A percentile compares a stretch with the other conserved stretches of the same genome.
These are phyloP conservation scores for Cichlasoma orientale DNA, from an alignment of 2,797 vertebrate species.

Conservation along the genomic window DNA sequence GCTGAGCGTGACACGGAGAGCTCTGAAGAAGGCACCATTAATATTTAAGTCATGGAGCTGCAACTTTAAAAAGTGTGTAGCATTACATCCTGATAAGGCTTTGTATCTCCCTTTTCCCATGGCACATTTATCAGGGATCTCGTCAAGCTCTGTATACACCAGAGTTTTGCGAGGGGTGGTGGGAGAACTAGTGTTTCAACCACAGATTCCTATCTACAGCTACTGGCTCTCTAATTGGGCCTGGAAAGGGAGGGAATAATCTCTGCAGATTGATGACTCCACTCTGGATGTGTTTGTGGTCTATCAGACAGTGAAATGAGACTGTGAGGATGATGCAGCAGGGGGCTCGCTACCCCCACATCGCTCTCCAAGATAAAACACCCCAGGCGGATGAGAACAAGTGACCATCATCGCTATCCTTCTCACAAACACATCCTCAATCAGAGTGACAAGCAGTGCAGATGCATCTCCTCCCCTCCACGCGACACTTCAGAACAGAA, in stretches of 20 bases:
- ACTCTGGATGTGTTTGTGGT: conserved; percentile 76
- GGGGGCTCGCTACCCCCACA: conserved; percentile 45
- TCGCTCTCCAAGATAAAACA: conserved; percentile 72
- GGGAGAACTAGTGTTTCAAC: conserved; percentile 65
- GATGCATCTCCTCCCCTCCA: conserved; percentile 48
- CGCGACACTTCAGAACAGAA: conserved; percentile 49
- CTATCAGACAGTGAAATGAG: conserved; percentile 84
- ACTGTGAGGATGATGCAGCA: conserved; percentile 69
- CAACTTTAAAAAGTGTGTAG: conserved; percentile 68
- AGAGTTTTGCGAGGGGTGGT: conserved; percentile 56
- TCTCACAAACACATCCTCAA: conserved; percentile 72
- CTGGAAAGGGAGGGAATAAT: conserved; percentile 70
- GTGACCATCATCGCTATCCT: conserved; percentile 76
- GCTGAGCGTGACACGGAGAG: conserved; percentile 53
- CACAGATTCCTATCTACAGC: conserved; percentile 68
- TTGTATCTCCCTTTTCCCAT: conserved; percentile 65
- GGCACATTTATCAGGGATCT: conserved; percentile 76
- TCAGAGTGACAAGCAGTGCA: conserved; percentile 71
- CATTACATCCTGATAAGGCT: conserved; percentile 75
- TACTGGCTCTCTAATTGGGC: conserved; percentile 76
- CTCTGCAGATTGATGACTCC: conserved; percentile 79
- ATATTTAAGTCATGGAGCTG: conserved; percentile 69
- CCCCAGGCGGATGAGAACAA: conserved; percentile 70
- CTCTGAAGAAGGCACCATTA: conserved; percentile 66
- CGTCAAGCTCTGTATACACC: conserved; percentile 63